Base-by-base conservation (phyloP, 2,888 invertebrate genomes). In the Chironomus riparius region DNA sequence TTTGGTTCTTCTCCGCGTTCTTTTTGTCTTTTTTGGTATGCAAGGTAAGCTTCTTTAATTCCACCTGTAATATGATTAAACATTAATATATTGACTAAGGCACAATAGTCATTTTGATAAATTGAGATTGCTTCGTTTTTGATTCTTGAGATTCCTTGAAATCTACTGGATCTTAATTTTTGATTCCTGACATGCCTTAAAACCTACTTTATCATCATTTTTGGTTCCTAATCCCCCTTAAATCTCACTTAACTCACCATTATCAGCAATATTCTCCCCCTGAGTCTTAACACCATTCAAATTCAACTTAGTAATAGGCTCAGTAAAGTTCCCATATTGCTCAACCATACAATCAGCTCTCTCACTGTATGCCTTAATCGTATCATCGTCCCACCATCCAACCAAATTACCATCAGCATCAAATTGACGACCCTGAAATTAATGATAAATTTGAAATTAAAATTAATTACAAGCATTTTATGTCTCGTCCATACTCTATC, bases 191-290 rank as follows among this genome's bases (percentile, higher is more conserved):
- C n/a, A n/a, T n/a, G n/a, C n/a, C n/a, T n/a, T n/a, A n/a, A n/a
- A n/a, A n/a, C n/a, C n/a, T n/a, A n/a, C n/a, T n/a, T n/a, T n/a
- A n/a, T n/a, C n/a, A n/a, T n/a, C n/a, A 24, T 3, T 24, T 24
- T 24, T 24, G 22, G 3, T 24, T 24, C 3, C 22, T 24, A 24
- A 38, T 10, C 1, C 10, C 38, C 7, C 10, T 10, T 2, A 38
- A 28, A 28, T 10, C 38, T 38, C 38, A 38, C 21, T 24, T 81
- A 28, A 38, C 38, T 38, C 38, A 38, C 21, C 65, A 81, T 96
- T 97, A 82, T 97, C 97, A 0, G 97, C 97, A 77, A 97, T 97
- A 82, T 97, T 97, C 83, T 97, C 97, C 10, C 95, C 95, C 85
- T 95, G 94, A 0, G 95, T 95, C 80, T 93, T 93, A 77, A 95